Evolutionary conservation across 2,888 invertebrate genomes (phyloP).

Genomic region (Chydorus sphaericus): DNA sequence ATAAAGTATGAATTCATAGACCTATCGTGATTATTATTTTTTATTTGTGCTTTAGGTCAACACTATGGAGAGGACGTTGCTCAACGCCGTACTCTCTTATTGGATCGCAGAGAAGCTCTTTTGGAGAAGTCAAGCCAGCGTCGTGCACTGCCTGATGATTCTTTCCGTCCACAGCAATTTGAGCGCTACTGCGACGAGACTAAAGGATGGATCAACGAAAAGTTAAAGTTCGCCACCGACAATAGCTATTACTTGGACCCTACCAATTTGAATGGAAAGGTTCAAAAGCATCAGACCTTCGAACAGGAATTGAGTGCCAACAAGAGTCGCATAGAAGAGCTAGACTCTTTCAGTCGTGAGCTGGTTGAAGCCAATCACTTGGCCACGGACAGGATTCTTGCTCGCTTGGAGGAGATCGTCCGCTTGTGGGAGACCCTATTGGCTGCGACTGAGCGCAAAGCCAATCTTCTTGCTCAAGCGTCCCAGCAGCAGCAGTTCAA

Average conservation of each 20-base stretch:
- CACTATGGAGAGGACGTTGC: constrained; percentile 98
- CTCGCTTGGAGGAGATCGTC: constrained; percentile 78
- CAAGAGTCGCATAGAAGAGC: constrained; percentile 87
- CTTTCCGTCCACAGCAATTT: constrained; percentile 92
- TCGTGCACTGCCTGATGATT: constrained; percentile 78
- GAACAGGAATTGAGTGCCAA: constrained; percentile 96
- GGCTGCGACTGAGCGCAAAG: constrained; percentile 83
- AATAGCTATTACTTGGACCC: constrained; percentile 93
- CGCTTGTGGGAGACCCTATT: constrained; percentile 81
- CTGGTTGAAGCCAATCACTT: constrained; percentile 81
- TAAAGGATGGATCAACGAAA: constrained; percentile 98
- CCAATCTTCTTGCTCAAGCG: constrained; percentile 45
- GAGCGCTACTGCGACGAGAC: constrained; percentile 98
- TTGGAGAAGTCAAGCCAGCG: constrained; percentile 78
- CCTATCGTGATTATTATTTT: too few species aligned
- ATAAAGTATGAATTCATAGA: background rate
- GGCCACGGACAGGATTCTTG: constrained; percentile 62
- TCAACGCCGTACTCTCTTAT: constrained; percentile 71
- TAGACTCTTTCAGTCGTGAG: constrained; percentile 71
- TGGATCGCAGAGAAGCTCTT: constrained; percentile 73
- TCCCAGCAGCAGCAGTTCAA: constrained; percentile 97
- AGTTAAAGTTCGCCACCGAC: constrained; percentile 89
- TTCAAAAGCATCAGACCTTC: constrained; percentile 97
- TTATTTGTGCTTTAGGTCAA: constrained; percentile 45
- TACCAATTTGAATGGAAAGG: constrained; percentile 93